Conservation (phyloP, 2,113 vertebrate species). For the Ahaetulla prasina region DNA sequence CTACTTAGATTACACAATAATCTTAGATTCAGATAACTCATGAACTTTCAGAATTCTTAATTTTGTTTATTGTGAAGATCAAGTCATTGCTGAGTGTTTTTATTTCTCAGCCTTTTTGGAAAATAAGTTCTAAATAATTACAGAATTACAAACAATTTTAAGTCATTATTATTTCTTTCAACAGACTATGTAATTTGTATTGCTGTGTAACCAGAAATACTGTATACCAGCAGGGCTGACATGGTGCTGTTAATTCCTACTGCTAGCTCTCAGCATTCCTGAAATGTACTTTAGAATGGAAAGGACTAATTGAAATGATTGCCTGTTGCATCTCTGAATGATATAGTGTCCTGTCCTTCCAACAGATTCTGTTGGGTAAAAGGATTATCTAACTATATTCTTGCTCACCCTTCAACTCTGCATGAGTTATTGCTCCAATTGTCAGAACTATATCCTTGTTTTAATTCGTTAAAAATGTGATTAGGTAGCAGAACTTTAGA, state of each 20-base stretch:
- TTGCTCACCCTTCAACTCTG: neutral
- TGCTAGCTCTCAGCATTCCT: neutral
- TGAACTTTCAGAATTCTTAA: neutral
- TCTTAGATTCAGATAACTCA: neutral
- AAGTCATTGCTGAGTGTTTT: neutral
- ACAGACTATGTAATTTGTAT: neutral
- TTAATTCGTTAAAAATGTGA: neutral
- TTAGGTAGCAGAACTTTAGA: neutral
- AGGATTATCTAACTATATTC: neutral
- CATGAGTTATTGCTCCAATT: neutral
- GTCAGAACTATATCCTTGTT: neutral
- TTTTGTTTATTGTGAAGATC: neutral
- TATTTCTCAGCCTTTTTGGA: neutral
- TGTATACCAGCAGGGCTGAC: neutral
- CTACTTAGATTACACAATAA: neutral
- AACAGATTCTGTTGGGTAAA: neutral
- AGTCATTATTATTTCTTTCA: neutral
- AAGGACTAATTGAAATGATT: neutral
- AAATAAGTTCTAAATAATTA: neutral
- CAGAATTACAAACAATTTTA: neutral
- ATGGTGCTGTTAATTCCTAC: neutral
- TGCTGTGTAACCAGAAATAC: neutral
- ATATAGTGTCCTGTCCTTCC: neutral
- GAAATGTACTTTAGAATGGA: neutral
- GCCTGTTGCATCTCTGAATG: neutral